Percentiles rank a stretch among this genome's conserved stretches.
These are phyloP conservation scores for Drosophila melanica DNA, from an alignment of 1,140 invertebrate species.

Conservation along the genomic window DNA sequence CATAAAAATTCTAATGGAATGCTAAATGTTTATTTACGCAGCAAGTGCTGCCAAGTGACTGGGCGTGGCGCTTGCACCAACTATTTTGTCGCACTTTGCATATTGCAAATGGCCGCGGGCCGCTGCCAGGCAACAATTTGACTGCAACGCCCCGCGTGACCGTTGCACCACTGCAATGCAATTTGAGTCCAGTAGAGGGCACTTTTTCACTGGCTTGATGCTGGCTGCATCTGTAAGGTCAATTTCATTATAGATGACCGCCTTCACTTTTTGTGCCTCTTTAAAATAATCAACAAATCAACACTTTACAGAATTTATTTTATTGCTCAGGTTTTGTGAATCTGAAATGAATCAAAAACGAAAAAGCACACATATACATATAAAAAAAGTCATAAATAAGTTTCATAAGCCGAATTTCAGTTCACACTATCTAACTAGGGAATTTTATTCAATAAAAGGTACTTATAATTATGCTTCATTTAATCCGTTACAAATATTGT, in stretches of 20 bases:
- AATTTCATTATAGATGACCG: conserved; percentile 48
- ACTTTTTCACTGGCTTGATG: conserved; percentile 30
- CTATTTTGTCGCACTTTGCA: conserved; percentile 78
- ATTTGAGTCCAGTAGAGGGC: conserved; percentile 31
- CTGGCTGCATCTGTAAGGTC: conserved; percentile 50
- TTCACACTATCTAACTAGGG: too few relatives aligned
- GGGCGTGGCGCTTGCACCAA: conserved; percentile 60
- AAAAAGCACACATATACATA: too few relatives aligned
- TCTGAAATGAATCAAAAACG: neutral
- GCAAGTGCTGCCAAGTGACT: conserved; percentile 48
- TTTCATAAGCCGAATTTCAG: too few relatives aligned
- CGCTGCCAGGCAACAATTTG: conserved; percentile 38
- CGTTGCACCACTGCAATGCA: neutral
- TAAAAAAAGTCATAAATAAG: too few relatives aligned
- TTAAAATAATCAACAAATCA: conserved; percentile 56
- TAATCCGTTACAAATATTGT: too few relatives aligned
- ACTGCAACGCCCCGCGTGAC: neutral
- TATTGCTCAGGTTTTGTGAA: neutral
- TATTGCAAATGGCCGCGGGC: conserved; percentile 63
- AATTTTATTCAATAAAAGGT: too few relatives aligned
- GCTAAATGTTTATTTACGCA: conserved; percentile 81
- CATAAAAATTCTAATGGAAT: conserved; percentile 76
- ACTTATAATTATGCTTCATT: too few relatives aligned
- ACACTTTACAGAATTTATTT: neutral
- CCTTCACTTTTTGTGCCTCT: conserved; percentile 40